These are phyloP conservation scores for Dallia pectoralis DNA, from an alignment of 2,797 vertebrate genomes.

Conservation along the genomic window DNA sequence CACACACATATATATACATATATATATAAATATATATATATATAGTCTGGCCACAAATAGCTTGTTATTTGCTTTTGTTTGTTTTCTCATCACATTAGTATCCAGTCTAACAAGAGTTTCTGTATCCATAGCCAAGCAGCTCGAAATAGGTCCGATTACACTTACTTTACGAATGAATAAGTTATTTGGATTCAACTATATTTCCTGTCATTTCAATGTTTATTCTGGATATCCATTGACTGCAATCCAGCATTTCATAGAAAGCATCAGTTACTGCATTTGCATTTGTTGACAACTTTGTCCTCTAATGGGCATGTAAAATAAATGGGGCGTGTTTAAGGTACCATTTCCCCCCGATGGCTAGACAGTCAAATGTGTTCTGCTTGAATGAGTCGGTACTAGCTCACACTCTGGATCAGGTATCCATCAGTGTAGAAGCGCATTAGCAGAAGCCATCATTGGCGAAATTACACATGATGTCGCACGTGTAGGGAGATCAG, in stretches of 20 bases:
- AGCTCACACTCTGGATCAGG: conserved; percentile 53
- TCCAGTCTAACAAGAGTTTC: conserved; percentile 18
- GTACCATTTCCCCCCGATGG: not conserved
- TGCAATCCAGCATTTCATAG: not conserved
- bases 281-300: not conserved
- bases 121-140: not conserved
- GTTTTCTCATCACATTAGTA: conserved; percentile 31
- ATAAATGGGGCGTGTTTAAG: not conserved
- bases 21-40: not conserved
- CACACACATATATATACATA: not conserved
- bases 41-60: conserved; percentile 17
- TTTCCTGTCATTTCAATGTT: not conserved
- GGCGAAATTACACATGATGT: conserved; percentile 61
- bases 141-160: not conserved
- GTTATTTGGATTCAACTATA: not conserved
- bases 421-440: conserved; percentile 64
- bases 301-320: not conserved
- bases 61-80: conserved; percentile 15
- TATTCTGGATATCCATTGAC: not conserved
- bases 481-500: conserved; percentile 47
- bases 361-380: not conserved
- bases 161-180: not conserved
- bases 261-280: not conserved
- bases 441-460: conserved; percentile 54
- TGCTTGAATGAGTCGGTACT: not conserved